A percentile compares a stretch with the other conserved stretches of the same genome.
Conservation (phyloP, 2,888 invertebrate species). For the Agelastica alni region DNA sequence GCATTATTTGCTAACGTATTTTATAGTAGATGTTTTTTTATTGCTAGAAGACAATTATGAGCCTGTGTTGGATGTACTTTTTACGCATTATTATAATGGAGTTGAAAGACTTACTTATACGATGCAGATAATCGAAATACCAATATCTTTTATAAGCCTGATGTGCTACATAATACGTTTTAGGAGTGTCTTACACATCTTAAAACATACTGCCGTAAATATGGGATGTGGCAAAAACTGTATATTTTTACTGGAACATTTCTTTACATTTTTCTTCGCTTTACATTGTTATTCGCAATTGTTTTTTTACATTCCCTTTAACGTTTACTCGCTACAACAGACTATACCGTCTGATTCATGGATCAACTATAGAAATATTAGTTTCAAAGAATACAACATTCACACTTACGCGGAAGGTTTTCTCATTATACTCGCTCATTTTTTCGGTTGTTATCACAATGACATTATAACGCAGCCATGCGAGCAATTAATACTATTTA, state of each 20-base stretch:
- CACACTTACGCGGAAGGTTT: conserved; percentile 12
- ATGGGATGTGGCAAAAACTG: not conserved
- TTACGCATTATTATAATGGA: no score
- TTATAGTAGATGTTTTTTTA: conserved; percentile 18
- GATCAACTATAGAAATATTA: conserved; percentile 4
- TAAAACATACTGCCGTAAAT: not conserved
- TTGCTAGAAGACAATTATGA: not conserved
- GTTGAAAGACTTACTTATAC: not conserved
- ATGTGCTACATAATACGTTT: not conserved
- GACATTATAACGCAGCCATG: conserved; percentile 10
- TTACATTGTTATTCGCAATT: not conserved
- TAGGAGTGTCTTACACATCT: not conserved
- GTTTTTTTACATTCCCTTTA: not conserved
- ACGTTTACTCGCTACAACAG: not conserved
- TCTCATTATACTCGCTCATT: conserved; percentile 11
- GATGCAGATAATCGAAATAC: not conserved
- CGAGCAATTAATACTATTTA: conserved; percentile 37
- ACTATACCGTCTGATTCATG: not conserved
- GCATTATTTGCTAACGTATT: conserved; percentile 19
- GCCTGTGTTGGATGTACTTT: not conserved
- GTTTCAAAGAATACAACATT: not conserved
- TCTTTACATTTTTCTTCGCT: not conserved
- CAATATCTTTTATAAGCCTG: not conserved
- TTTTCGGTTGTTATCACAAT: conserved; percentile 11
- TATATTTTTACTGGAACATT: not conserved